Base-by-base conservation (phyloP, 2,797 vertebrate genomes). In the Sorex maritimensis region DNA sequence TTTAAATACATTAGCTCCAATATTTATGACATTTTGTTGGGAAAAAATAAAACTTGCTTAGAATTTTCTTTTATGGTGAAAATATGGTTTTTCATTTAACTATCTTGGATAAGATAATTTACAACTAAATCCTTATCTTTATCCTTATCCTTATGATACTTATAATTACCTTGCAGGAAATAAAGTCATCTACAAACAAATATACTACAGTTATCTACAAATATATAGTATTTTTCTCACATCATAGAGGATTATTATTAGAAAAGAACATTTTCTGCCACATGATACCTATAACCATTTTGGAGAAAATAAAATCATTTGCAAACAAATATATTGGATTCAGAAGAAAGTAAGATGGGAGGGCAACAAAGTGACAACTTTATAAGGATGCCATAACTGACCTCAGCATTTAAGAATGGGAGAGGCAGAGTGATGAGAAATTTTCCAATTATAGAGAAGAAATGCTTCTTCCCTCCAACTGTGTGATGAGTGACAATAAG, bases 1-100 rank as follows among this genome's bases (percentile, higher is more conserved):
- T 86, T 89, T 73, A 87, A 90, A 86, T 86, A 73, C 82, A 44
- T 41, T 63, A 63, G 30, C 65, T 3, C 11, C 46, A 49, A 44
- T 1, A 38, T 79, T 58, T 68, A 44, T 46, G 4, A 88, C 41
- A 80, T 17, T 71, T 49, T 88, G 13, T 81, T 75, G 89, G 10
- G 91, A 26, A 78, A 71, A 81, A 73, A 77, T 52, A 65, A 91
- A 68, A 28, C 26, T 23, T 34, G 49, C 72, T 65, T 61, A 77
- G 24, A 52, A 74, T 49, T 65, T 72, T 82, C 38, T 73, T 83
- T 28, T 6, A 52, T 21, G 68, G 41, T 72, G 5, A 44, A 52
- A 81, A 44, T 28, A 38, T 19, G 21, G 58, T 61, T 19, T 61
- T 23, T 21, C 19, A 61, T 38, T 67, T 67, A 85, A 38, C 9